Evolutionary conservation across 2,113 vertebrate species (phyloP).

Genomic region (Rana temporaria): DNA sequence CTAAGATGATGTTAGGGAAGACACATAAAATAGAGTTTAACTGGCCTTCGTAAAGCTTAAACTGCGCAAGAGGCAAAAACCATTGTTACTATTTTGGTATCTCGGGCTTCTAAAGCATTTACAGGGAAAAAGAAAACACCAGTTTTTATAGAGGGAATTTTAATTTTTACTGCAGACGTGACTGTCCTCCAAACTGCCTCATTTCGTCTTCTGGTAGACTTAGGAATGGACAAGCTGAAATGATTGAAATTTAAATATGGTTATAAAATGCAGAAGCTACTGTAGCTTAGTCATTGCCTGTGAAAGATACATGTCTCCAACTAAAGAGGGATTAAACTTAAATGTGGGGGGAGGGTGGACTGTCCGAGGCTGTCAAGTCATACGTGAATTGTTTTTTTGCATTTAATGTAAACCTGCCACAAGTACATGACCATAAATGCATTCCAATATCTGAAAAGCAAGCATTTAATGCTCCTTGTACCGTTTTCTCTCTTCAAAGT

Average conservation of each 20-base stretch:
- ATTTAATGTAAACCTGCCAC: too few species aligned
- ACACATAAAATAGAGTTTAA: constrained; percentile 49
- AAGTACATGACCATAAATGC: too few species aligned
- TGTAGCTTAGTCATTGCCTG: constrained; percentile 36
- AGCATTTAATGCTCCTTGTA: too few species aligned
- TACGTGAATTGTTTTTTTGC: too few species aligned
- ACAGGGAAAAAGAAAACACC: neutral
- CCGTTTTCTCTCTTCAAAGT: too few species aligned
- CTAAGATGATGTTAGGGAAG: constrained; percentile 43
- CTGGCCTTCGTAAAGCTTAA: neutral
- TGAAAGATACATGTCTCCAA: constrained; percentile 27
- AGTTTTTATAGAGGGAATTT: constrained; percentile 44
- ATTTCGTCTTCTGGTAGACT: constrained; percentile 31
- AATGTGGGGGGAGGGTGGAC: neutral
- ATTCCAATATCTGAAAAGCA: too few species aligned
- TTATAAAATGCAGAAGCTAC: constrained; percentile 27
- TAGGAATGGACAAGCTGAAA: neutral
- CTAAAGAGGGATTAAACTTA: neutral
- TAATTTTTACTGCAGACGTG: constrained; percentile 43
- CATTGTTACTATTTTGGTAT: constrained; percentile 4
- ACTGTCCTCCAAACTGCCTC: constrained; percentile 11
- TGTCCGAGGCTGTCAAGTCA: neutral
- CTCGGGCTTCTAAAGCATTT: constrained; percentile 25
- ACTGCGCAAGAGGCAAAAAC: constrained; percentile 11
- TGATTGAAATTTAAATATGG: constrained; percentile 7